Evolutionary conservation across 2,113 vertebrate genomes (phyloP).

Genomic region (Oreamnos americanus): DNA sequence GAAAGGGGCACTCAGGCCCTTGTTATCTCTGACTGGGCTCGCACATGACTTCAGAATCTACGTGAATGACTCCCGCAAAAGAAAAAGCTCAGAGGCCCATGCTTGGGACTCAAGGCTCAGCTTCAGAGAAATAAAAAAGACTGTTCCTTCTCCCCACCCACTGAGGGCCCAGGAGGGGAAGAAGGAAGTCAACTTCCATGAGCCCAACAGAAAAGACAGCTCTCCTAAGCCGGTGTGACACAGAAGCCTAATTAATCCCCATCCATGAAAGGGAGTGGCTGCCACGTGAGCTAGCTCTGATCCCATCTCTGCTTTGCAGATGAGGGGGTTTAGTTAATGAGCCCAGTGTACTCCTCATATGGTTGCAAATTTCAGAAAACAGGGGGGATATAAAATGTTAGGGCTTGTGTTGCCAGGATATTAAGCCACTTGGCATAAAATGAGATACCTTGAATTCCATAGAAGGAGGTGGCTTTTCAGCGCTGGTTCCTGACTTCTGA

Average conservation of each 20-base stretch:
- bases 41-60: neutral
- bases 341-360: neutral
- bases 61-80: neutral
- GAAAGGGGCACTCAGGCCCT: neutral
- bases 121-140: neutral
- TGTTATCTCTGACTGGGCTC: neutral
- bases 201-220: neutral
- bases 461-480: neutral
- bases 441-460: neutral
- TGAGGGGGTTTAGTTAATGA: neutral
- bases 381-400: neutral
- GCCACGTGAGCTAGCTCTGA: neutral
- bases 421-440: neutral
- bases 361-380: conserved; percentile 31
- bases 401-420: neutral
- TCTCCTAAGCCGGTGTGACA: neutral
- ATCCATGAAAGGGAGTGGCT: neutral
- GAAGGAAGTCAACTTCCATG: neutral
- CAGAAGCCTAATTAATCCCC: conserved; percentile 6
- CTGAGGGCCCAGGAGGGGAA: neutral
- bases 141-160: neutral
- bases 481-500: neutral
- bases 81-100: neutral
- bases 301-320: neutral
- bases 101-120: neutral